phyloP scores from a whole-genome alignment of 2,113 vertebrate species.

The Neolamprologus kungweensis region DNA sequence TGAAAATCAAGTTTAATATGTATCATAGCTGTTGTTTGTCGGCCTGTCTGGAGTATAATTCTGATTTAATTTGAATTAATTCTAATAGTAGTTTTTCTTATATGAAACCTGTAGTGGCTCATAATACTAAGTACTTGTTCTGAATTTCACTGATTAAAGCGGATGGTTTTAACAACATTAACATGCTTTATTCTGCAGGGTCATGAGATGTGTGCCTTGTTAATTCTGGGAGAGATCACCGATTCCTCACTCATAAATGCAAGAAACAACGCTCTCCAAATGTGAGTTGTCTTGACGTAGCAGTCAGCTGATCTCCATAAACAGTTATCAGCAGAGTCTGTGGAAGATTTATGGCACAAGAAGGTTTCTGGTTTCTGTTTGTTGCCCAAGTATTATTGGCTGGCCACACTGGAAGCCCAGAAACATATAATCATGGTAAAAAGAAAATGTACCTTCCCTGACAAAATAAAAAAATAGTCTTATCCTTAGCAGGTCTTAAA shows the following conservation, averaged over 20 bases:
- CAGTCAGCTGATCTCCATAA: background rate
- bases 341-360: background rate
- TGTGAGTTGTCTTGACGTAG: conserved; percentile 72
- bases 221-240: conserved; percentile 91
- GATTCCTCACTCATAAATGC: conserved; percentile 94
- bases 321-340: background rate
- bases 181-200: conserved; percentile 68
- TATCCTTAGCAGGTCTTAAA: background rate
- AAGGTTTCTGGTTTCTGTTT: background rate
- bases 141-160: background rate
- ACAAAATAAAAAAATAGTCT: background rate
- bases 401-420: background rate
- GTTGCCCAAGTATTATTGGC: background rate
- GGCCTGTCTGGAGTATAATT: background rate
- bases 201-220: conserved; percentile 96
- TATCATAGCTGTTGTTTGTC: background rate
- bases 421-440: background rate
- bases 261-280: conserved; percentile 89
- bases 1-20: background rate
- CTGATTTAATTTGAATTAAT: background rate
- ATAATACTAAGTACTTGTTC: background rate
- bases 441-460: background rate
- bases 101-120: background rate
- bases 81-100: background rate
- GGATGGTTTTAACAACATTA: background rate